These are phyloP conservation scores for Margaritifera margaritifera DNA, from an alignment of 2,888 invertebrate species.

Conservation along the genomic window DNA sequence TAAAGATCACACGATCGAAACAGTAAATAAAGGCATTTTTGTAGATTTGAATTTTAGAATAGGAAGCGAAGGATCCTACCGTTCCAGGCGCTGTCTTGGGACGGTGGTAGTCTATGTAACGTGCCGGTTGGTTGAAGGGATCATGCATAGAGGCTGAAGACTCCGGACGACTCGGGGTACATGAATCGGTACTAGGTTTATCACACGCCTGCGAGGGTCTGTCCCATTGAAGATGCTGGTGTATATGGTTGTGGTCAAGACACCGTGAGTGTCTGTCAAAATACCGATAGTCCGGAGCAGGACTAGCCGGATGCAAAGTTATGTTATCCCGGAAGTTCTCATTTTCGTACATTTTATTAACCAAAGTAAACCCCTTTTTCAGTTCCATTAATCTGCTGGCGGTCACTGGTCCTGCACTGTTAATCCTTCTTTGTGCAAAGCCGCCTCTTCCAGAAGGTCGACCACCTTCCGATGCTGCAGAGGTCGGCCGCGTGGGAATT, in stretches of 20 bases:
- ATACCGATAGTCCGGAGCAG: conserved; percentile 51
- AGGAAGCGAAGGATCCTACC: conserved; percentile 30
- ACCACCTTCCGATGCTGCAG: conserved; percentile 22
- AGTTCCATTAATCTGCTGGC: conserved; percentile 29
- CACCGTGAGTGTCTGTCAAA: conserved; percentile 60
- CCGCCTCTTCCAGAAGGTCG: conserved; percentile 23
- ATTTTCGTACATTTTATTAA: conserved; percentile 51
- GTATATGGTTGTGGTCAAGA: conserved; percentile 52
- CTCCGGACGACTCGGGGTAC: conserved; percentile 28
- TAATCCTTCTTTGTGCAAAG: conserved; percentile 23
- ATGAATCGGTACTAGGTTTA: conserved; percentile 23
- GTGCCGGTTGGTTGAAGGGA: conserved; percentile 40
- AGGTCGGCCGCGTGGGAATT: conserved; percentile 33
- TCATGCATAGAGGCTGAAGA: conserved; percentile 32
- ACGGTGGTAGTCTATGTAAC: conserved; percentile 54
- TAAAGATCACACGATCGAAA: neutral
- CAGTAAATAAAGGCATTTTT: neutral
- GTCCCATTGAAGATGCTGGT: conserved; percentile 34
- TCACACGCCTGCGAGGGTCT: conserved; percentile 54
- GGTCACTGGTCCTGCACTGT: conserved; percentile 36
- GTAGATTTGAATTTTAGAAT: neutral
- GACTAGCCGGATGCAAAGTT: conserved; percentile 44
- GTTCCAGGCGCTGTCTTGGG: conserved; percentile 52
- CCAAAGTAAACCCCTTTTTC: conserved; percentile 47
- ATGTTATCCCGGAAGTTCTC: conserved; percentile 28